Conservation (phyloP, 1,140 invertebrate species). For the Globodera ellingtonae region DNA sequence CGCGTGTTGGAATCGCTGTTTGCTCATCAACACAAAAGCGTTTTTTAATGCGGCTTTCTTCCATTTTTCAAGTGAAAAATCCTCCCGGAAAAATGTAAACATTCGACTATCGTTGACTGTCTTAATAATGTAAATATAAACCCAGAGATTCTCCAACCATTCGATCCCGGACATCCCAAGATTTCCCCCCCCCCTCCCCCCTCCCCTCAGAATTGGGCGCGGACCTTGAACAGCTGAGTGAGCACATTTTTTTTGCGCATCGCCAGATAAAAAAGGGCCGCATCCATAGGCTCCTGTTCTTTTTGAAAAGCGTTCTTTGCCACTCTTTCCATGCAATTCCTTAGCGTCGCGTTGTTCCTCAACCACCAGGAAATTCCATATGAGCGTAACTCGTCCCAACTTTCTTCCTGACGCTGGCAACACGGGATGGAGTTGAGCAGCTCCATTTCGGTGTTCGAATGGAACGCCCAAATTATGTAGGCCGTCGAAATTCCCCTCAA, state of each 20-base stretch:
- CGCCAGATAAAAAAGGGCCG: slow-evolving; percentile 93
- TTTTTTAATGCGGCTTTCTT: slow-evolving; percentile 95
- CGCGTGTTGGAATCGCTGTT: slow-evolving; percentile 90
- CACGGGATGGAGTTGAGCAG: slow-evolving; percentile 82
- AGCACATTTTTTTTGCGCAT: slow-evolving; percentile 97
- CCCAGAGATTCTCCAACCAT: not conserved
- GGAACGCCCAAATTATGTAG: slow-evolving; percentile 97
- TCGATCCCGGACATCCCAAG: no score
- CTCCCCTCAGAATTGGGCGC: not conserved
- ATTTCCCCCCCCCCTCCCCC: no score
- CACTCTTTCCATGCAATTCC: slow-evolving; percentile 82
- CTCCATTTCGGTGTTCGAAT: slow-evolving; percentile 96
- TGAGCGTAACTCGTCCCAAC: slow-evolving; percentile 88
- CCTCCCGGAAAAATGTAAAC: slow-evolving; percentile 91
- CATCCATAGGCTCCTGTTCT: slow-evolving; percentile 90
- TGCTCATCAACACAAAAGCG: slow-evolving; percentile 90
- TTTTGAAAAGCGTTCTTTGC: slow-evolving; percentile 64
- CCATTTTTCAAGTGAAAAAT: slow-evolving; percentile 88
- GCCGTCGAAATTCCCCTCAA: slow-evolving; percentile 80
- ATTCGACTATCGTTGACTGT: slow-evolving; percentile 83
- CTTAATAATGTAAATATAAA: slow-evolving; percentile 65
- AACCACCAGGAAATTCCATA: slow-evolving; percentile 96
- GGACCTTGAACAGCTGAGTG: slow-evolving; percentile 86
- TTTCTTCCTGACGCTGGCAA: slow-evolving; percentile 72
- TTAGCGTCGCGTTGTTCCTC: slow-evolving; percentile 80